Evolutionary conservation across 1,140 invertebrate genomes (phyloP).

Genomic region (Calosoma granatense): DNA sequence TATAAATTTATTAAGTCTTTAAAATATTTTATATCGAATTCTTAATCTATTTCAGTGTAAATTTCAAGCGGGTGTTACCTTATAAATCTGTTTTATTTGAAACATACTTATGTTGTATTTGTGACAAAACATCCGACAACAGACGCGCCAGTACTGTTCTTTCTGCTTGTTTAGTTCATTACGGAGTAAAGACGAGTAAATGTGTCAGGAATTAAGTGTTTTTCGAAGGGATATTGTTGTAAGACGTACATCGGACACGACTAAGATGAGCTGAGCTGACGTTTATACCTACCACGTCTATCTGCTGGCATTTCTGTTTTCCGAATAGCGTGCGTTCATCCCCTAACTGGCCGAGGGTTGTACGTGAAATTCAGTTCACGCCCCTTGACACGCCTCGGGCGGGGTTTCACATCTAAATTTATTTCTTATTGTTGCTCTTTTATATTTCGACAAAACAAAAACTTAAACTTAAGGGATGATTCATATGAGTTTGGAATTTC

Average conservation of each 20-base stretch:
- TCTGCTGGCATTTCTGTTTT: neutral
- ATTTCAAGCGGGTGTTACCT: too few species aligned
- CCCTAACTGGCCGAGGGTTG: neutral
- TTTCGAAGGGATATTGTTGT: too few species aligned
- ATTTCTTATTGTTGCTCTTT: constrained; percentile 4
- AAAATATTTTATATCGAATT: constrained; percentile 2
- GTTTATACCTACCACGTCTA: too few species aligned
- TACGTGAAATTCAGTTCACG: neutral
- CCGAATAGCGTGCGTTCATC: neutral
- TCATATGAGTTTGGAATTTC: neutral
- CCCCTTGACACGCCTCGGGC: constrained; percentile 4
- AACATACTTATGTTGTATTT: too few species aligned
- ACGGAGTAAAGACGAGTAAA: too few species aligned
- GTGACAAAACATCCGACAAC: too few species aligned
- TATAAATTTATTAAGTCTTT: neutral
- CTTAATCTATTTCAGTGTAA: neutral
- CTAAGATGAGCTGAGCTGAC: too few species aligned
- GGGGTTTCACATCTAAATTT: neutral
- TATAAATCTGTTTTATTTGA: too few species aligned
- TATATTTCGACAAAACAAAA: neutral
- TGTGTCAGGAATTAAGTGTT: too few species aligned
- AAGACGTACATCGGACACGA: too few species aligned
- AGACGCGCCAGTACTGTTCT: too few species aligned
- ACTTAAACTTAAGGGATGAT: neutral
- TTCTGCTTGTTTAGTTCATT: too few species aligned